Evolutionary conservation across 2,888 invertebrate genomes (phyloP), one percentile per base, ranked within the genome.

Genomic region (Tanytarsus gracilentus): DNA sequence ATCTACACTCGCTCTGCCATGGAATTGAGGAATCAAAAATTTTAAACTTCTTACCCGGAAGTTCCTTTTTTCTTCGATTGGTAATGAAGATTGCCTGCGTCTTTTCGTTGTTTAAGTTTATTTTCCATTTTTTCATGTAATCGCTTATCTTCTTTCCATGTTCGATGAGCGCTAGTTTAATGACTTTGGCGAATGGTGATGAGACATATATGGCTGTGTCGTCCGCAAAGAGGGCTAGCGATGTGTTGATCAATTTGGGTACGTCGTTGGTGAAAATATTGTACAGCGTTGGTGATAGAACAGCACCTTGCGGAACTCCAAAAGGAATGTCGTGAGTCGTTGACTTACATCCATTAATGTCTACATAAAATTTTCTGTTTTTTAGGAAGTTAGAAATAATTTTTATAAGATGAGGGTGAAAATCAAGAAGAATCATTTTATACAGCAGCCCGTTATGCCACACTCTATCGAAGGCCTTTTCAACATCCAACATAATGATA

Each of bases 281-380:
- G 23, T 29, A 59, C 4, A 59, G 27, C 11, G 21, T 18, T 18
- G 59, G 59, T 9, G 48, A 11, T 25, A 59, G 48, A 18, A 59
- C 16, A 11, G 44, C 18, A 14, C 59, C 44, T 29, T 59, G 59
- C 9, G 59, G 59, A 18, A 59, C 25, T 29, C 59, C 59, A n/a
- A n/a, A n/a, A n/a, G n/a, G n/a, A n/a, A n/a, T n/a, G n/a, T n/a
- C n/a, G n/a, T n/a, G n/a, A n/a, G n/a, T n/a, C n/a, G n/a, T n/a
- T n/a, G n/a, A n/a, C n/a, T n/a, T n/a, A n/a, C n/a, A n/a, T n/a
- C n/a, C n/a, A n/a, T n/a, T n/a, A n/a, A n/a, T n/a, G n/a, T n/a
- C n/a, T n/a, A n/a, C n/a, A n/a, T n/a, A n/a, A n/a, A n/a, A n/a
- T n/a, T n/a, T n/a, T n/a, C 6, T 3, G 9, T 33, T 33, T 9